Conservation (phyloP, 2,797 vertebrate species). For the Coluber constrictor region DNA sequence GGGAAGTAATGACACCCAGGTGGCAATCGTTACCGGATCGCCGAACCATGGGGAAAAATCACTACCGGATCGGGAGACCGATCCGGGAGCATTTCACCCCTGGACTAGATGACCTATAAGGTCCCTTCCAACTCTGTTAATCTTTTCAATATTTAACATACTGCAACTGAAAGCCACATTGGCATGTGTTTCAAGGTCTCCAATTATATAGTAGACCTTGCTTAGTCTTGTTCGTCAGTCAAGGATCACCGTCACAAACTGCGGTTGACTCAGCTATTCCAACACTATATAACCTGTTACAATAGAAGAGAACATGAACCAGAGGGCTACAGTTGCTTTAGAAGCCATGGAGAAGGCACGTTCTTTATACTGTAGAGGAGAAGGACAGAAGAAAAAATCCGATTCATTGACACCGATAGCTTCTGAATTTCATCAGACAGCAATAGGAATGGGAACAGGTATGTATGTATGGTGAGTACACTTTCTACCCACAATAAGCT, state of each 20-base stretch:
- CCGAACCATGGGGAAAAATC: too few species aligned
- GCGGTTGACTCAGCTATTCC: neutral
- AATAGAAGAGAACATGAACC: neutral
- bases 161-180: neutral
- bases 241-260: neutral
- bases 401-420: neutral
- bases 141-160: neutral
- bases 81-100: too few species aligned
- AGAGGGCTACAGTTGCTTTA: neutral
- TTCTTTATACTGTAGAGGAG: neutral
- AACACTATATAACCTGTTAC: neutral
- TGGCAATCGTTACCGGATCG: too few species aligned
- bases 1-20: too few species aligned
- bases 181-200: neutral
- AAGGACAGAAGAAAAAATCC: neutral
- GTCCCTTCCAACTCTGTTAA: too few species aligned
- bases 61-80: too few species aligned
- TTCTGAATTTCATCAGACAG: neutral
- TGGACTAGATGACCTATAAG: too few species aligned
- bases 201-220: neutral
- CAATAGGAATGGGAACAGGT: neutral
- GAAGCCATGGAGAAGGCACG: neutral
- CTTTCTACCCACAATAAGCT: neutral
- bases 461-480: neutral
- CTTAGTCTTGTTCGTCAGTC: neutral